These are phyloP conservation scores for Oostethus manadensis DNA, from an alignment of 2,113 vertebrate genomes.

Conservation along the genomic window DNA sequence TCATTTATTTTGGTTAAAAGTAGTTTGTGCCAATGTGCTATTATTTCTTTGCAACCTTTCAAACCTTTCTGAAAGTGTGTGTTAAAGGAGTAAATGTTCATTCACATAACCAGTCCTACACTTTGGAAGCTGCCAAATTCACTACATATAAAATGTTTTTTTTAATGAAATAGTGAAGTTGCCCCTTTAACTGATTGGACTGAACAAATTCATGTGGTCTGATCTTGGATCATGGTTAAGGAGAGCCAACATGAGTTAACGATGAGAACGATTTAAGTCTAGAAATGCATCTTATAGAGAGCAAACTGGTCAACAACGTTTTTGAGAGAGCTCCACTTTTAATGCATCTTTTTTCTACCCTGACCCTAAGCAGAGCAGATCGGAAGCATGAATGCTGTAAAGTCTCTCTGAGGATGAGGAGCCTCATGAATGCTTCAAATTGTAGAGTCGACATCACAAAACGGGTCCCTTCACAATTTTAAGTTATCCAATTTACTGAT, in stretches of 20 bases:
- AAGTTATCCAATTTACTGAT: constrained; percentile 70
- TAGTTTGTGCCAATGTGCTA: constrained; percentile 10
- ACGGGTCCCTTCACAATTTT: constrained; percentile 58
- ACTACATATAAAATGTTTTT: constrained; percentile 6
- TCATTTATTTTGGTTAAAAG: not conserved
- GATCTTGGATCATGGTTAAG: constrained; percentile 60
- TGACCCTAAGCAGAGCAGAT: constrained; percentile 53
- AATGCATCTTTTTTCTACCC: constrained; percentile 42
- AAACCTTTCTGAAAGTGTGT: constrained; percentile 5
- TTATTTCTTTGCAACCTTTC: not conserved
- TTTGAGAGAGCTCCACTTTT: constrained; percentile 43
- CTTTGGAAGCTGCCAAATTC: constrained; percentile 31
- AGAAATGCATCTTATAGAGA: constrained; percentile 26
- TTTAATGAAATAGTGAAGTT: constrained; percentile 46
- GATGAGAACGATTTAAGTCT: constrained; percentile 17
- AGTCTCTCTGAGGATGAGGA: constrained; percentile 44
- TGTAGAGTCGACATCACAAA: constrained; percentile 54
- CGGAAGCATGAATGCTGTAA: constrained; percentile 57
- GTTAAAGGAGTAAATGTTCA: constrained; percentile 1
- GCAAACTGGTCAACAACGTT: constrained; percentile 46
- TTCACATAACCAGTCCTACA: constrained; percentile 19
- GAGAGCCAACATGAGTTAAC: constrained; percentile 17
- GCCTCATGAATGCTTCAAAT: constrained; percentile 48
- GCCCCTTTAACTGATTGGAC: constrained; percentile 35
- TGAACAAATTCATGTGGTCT: constrained; percentile 24